Evolutionary conservation across 37 sponge, comb jelly and placozoan species (phyloP), one percentile per base, ranked within the genome.

Genomic region (Beroe ovata): DNA sequence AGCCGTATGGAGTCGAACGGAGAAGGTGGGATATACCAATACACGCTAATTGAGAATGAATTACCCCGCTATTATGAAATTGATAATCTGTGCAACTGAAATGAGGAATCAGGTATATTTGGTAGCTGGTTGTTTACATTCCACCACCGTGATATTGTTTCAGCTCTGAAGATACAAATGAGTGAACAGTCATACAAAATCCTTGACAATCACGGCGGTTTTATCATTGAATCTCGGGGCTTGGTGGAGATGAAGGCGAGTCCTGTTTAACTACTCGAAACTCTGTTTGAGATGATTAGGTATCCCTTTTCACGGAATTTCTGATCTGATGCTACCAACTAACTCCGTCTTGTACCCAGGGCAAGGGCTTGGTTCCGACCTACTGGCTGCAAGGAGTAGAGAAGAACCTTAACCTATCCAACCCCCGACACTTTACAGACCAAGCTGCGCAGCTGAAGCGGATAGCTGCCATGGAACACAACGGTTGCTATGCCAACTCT

Each of bases 1-100:
- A 97, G 98, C 64, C 38, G 98, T 34, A 91, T 92, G 23, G 95
- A 97, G 90, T 89, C 92, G 39, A 97, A 94, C 34, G 94, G 95
- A 8, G 91, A 77, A 77, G 47, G 84, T 77, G 41, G 1, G 84
- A 3, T 3, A 47, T n/a, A n/a, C n/a, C n/a, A n/a, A n/a, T n/a
- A n/a, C n/a, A n/a, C n/a, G n/a, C n/a, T n/a, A n/a, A n/a, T n/a
- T n/a, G n/a, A n/a, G n/a, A n/a, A n/a, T n/a, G n/a, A n/a, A n/a
- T n/a, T n/a, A n/a, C n/a, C n/a, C n/a, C n/a, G n/a, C n/a, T n/a
- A n/a, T n/a, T n/a, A n/a, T n/a, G n/a, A n/a, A n/a, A n/a, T n/a
- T n/a, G n/a, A n/a, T n/a, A n/a, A n/a, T n/a, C n/a, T n/a, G n/a
- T n/a, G n/a, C n/a, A n/a, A n/a, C n/a, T n/a, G n/a, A n/a, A n/a